Evolutionary conservation across 2,888 invertebrate genomes (phyloP), one percentile per base, ranked within the genome.

Genomic region (Helleia helle): DNA sequence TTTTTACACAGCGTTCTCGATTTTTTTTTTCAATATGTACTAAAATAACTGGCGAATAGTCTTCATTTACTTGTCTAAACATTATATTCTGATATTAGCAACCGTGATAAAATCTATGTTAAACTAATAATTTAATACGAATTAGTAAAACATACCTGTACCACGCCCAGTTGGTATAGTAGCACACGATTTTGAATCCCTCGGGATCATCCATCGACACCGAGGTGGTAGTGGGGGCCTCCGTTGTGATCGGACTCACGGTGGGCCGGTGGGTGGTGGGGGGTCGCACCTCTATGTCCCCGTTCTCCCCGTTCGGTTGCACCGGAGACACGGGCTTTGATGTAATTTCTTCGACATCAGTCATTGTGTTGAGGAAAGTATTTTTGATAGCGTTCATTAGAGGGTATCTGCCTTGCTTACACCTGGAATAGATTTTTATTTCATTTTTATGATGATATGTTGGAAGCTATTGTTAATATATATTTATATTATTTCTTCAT

Each of bases 91-190:
- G n/a, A n/a, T n/a, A n/a, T n/a, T n/a, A n/a, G n/a, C n/a, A n/a
- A n/a, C n/a, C n/a, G n/a, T n/a, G n/a, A n/a, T n/a, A n/a, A n/a
- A n/a, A n/a, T n/a, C n/a, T n/a, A n/a, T n/a, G n/a, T n/a, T n/a
- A n/a, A n/a, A n/a, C n/a, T n/a, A n/a, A n/a, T n/a, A n/a, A n/a
- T n/a, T n/a, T n/a, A n/a, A n/a, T n/a, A n/a, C n/a, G n/a, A n/a
- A n/a, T n/a, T n/a, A n/a, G n/a, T n/a, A n/a, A 7, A 18, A 27
- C 12, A 55, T 67, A 86, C 86, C 86, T 85, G 71, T 96, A 96
- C 94, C 95, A 96, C 15, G 96, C 94, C 96, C 96, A 96, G 62
- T 96, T 96, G 0, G 95, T 95, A 66, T 95, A 96, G 63, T 96
- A 96, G 59, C 96, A 96, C 3, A 96, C 91, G 0, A 95, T 90